These are phyloP conservation scores for Ictalurus punctatus DNA, from an alignment of 2,113 vertebrate genomes.

Conservation along the genomic window DNA sequence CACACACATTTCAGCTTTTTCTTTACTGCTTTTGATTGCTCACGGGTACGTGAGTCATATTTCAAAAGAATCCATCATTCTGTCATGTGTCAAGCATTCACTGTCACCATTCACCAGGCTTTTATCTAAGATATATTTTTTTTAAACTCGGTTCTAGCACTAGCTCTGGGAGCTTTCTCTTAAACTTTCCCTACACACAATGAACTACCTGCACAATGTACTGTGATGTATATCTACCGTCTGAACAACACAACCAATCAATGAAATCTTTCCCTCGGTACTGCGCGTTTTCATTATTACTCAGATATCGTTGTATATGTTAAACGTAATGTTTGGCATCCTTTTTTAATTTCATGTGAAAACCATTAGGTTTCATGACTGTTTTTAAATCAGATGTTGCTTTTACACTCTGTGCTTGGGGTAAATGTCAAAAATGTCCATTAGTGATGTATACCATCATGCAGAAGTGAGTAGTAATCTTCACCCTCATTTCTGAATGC, in stretches of 20 bases:
- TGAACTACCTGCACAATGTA: background rate
- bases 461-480: background rate
- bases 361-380: background rate
- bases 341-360: background rate
- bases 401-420: background rate
- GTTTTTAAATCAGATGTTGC: background rate
- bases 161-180: background rate
- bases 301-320: background rate
- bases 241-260: background rate
- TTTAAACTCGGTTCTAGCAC: background rate
- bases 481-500: background rate
- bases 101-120: background rate
- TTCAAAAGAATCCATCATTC: constrained; percentile 20
- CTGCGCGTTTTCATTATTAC: background rate
- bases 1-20: constrained; percentile 2
- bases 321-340: background rate
- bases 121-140: background rate
- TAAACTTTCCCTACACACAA: background rate
- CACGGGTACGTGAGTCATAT: constrained; percentile 32
- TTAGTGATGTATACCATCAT: background rate
- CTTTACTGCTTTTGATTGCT: constrained; percentile 21
- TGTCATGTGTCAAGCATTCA: constrained; percentile 12
- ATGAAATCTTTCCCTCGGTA: background rate
- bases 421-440: background rate
- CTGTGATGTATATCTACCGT: background rate